Percentiles rank a stretch among this genome's conserved stretches.
These are phyloP conservation scores for Apantesis nais DNA, from an alignment of 2,888 invertebrate genomes.

Conservation along the genomic window DNA sequence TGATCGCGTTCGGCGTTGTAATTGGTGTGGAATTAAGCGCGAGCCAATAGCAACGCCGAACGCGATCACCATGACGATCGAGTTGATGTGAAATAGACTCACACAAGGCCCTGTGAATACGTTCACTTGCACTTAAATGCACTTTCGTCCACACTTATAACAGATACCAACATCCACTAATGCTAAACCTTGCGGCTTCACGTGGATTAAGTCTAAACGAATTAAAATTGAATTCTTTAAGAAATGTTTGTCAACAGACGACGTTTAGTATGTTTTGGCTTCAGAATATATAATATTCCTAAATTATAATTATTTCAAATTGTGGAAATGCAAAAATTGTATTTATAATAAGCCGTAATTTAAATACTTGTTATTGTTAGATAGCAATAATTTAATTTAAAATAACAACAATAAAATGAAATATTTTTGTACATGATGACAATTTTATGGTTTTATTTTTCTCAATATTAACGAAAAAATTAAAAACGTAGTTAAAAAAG, in stretches of 20 bases:
- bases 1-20: too few species aligned
- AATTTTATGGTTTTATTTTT: slow-evolving; percentile 54
- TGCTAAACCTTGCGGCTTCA: background rate
- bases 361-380: slow-evolving; percentile 70
- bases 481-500: too few species aligned
- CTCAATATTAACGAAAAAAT: too few species aligned
- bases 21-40: too few species aligned
- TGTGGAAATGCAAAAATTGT: slow-evolving; percentile 43
- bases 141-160: background rate
- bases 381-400: slow-evolving; percentile 71
- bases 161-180: background rate
- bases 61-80: too few species aligned
- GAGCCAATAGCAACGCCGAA: too few species aligned
- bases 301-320: slow-evolving; percentile 26
- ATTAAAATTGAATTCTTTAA: background rate
- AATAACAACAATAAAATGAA: slow-evolving; percentile 76
- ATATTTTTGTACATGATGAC: slow-evolving; percentile 79
- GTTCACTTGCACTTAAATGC: background rate
- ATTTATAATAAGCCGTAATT: slow-evolving; percentile 45
- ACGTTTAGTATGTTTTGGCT: slow-evolving; percentile 5
- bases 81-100: too few species aligned
- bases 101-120: too few species aligned
- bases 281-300: slow-evolving; percentile 15
- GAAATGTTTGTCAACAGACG: background rate
- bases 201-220: too few species aligned